phyloP scores from a whole-genome alignment of 64 coral and sea anemone species.

The Pachyseris speciosa region DNA sequence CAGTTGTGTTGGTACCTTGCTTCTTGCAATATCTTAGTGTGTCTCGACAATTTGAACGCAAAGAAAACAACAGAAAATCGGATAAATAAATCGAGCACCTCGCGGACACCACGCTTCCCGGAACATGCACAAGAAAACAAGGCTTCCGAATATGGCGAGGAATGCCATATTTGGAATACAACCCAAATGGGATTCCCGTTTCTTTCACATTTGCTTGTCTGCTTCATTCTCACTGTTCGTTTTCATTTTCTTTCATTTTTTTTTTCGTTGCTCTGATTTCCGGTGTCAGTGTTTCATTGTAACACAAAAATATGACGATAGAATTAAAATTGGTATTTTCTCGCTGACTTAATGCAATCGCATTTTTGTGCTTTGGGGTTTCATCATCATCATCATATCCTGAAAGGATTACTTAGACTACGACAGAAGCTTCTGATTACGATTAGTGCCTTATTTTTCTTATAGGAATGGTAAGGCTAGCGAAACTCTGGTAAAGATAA shows the following conservation, averaged over 20 bases:
- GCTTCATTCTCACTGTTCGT: background rate
- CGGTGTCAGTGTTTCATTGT: too few species aligned
- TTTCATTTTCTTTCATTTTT: background rate
- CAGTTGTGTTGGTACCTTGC: background rate
- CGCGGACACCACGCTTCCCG: conserved; percentile 43
- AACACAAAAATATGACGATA: too few species aligned
- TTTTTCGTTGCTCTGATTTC: background rate
- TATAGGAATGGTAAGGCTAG: too few species aligned
- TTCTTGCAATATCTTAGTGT: background rate
- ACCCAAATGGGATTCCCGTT: conserved; percentile 37
- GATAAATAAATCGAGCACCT: background rate
- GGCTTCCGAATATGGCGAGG: conserved; percentile 7
- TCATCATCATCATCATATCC: too few species aligned
- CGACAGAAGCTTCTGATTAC: too few species aligned
- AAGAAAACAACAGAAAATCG: conserved; percentile 34
- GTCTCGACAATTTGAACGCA: background rate
- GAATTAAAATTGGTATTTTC: too few species aligned
- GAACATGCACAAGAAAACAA: conserved; percentile 46
- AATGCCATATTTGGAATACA: conserved; percentile 26
- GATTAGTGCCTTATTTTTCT: too few species aligned
- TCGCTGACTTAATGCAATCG: too few species aligned
- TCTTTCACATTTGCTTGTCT: background rate
- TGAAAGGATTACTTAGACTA: too few species aligned
- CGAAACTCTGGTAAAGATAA: too few species aligned
- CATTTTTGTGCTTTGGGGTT: too few species aligned